Percentiles rank a stretch among this genome's conserved stretches.
Conservation (phyloP, 2,797 vertebrate genomes). For the Selene dorsalis region DNA sequence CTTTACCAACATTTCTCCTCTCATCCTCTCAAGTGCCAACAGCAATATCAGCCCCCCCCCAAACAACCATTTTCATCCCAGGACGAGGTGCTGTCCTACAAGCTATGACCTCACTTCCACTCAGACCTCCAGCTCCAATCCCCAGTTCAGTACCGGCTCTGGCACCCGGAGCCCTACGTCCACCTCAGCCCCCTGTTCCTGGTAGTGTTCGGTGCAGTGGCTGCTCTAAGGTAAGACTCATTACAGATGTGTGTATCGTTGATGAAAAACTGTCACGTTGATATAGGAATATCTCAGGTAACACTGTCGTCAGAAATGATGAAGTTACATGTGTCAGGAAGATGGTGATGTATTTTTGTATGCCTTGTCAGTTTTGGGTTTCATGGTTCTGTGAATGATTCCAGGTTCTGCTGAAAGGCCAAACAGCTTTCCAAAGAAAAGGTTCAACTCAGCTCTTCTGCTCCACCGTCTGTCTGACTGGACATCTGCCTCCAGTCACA, state of each 20-base stretch:
- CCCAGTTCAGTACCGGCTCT: slow-evolving; percentile 46
- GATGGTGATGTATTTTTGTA: not conserved
- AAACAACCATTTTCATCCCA: slow-evolving; percentile 73
- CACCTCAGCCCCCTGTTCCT: slow-evolving; percentile 65
- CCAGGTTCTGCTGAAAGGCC: slow-evolving; percentile 91
- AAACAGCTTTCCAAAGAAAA: slow-evolving; percentile 98
- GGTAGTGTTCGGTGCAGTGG: slow-evolving; percentile 88
- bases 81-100: slow-evolving; percentile 74
- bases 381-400: not conserved
- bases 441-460: slow-evolving; percentile 99
- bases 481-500: slow-evolving; percentile 86
- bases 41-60: slow-evolving; percentile 42
- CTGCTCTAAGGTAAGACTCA: slow-evolving; percentile 89
- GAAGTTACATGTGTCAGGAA: not conserved
- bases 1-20: slow-evolving; percentile 2
- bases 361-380: not conserved
- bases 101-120: slow-evolving; percentile 66
- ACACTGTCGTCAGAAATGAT: not conserved
- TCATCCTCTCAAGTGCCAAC: slow-evolving; percentile 44
- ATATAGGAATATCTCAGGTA: too few relatives aligned
- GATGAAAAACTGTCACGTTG: not conserved
- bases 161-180: slow-evolving; percentile 50
- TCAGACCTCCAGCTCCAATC: slow-evolving; percentile 60
- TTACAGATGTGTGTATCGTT: too few relatives aligned
- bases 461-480: slow-evolving; percentile 97